phyloP scores from a whole-genome alignment of 2,888 invertebrate species.

The Lucinisca nassula region DNA sequence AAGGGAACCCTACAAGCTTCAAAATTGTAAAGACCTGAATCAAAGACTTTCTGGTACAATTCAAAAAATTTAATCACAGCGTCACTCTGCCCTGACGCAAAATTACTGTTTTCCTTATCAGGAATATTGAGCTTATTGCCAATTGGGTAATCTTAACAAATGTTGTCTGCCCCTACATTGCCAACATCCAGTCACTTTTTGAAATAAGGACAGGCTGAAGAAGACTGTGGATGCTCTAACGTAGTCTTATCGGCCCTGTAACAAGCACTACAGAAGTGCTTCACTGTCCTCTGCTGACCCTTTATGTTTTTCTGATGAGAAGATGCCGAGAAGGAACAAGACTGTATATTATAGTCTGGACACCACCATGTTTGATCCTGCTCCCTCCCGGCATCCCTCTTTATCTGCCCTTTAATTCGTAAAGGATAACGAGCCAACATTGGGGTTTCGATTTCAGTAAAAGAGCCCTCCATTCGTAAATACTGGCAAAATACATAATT shows the following conservation, averaged over 20 bases:
- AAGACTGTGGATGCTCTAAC: neutral
- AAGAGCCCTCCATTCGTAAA: neutral
- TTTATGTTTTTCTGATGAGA: neutral
- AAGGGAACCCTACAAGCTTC: neutral
- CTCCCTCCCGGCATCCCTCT: neutral
- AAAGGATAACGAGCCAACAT: neutral
- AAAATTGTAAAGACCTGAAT: neutral
- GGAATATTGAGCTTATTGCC: too few relatives aligned
- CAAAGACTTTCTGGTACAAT: neutral
- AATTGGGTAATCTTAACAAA: neutral
- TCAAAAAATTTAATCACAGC: neutral
- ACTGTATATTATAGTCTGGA: neutral
- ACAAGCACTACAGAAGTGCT: neutral
- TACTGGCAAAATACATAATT: too few relatives aligned
- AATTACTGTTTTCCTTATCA: neutral
- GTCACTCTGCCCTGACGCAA: neutral
- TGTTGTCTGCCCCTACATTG: neutral
- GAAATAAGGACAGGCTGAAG: neutral
- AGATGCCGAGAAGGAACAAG: neutral
- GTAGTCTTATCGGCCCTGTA: neutral
- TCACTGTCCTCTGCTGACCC: neutral
- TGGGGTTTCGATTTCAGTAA: neutral
- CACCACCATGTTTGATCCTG: neutral
- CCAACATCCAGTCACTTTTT: neutral
- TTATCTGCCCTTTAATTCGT: neutral